Conservation (phyloP, 2,113 vertebrate species). For the Cheilinus undulatus region DNA sequence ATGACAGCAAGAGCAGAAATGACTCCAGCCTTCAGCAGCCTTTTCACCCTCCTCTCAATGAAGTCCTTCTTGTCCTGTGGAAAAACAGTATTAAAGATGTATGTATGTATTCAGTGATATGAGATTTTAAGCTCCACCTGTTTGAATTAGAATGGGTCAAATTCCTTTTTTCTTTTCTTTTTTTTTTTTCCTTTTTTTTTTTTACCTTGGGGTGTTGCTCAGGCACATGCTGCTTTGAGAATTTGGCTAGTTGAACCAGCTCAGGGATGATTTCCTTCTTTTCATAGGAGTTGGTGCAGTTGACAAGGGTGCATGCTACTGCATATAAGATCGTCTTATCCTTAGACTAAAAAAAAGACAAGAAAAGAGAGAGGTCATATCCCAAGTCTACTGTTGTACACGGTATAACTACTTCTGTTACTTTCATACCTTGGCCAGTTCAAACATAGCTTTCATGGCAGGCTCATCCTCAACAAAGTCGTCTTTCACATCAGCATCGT, state of each 20-base stretch:
- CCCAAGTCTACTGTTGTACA: neutral
- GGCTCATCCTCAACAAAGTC: conserved; percentile 95
- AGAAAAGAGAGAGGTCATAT: conserved; percentile 23
- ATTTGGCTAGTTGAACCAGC: conserved; percentile 95
- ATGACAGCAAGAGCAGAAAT: conserved; percentile 92
- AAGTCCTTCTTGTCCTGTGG: conserved; percentile 97
- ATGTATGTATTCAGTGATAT: neutral
- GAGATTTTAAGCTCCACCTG: neutral
- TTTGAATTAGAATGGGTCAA: neutral
- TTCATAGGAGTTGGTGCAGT: conserved; percentile 97
- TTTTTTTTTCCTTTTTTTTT: neutral
- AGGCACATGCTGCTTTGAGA: conserved; percentile 97
- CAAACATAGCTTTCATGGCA: conserved; percentile 96
- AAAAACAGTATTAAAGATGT: conserved; percentile 1
- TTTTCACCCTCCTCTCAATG: conserved; percentile 89
- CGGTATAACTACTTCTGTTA: neutral
- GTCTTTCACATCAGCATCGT: conserved; percentile 98
- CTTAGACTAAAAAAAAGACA: conserved; percentile 81
- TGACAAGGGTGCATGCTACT: conserved; percentile 91
- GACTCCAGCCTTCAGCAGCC: conserved; percentile 89
- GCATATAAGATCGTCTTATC: conserved; percentile 97
- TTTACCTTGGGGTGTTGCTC: conserved; percentile 96
- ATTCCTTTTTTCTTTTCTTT: neutral
- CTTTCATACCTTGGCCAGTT: conserved; percentile 89
- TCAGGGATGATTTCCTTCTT: conserved; percentile 96